A percentile compares a stretch with the other conserved stretches of the same genome.
Evolutionary conservation across 1,140 invertebrate genomes (phyloP).

Genomic region (Anagrus nilaparvatae): DNA sequence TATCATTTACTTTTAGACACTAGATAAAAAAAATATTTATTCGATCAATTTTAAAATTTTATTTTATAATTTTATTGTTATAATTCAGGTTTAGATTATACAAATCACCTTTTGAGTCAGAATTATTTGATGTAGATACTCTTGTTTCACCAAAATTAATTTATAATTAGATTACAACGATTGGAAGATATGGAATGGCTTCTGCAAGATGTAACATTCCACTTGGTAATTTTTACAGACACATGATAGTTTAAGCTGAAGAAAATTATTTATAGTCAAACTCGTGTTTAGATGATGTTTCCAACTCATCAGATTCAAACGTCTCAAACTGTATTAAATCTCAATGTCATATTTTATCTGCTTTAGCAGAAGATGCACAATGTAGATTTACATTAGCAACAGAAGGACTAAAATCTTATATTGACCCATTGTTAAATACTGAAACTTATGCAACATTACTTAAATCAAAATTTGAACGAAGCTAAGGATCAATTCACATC

Average conservation of each 20-base stretch:
- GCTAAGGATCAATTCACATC: constrained; percentile 49
- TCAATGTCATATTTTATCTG: constrained; percentile 45
- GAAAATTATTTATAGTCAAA: constrained; percentile 47
- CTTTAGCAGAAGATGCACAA: constrained; percentile 66
- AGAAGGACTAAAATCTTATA: constrained; percentile 62
- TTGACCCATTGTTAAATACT: constrained; percentile 61
- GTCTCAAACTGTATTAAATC: constrained; percentile 40
- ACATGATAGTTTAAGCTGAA: constrained; percentile 64
- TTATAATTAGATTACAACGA: constrained; percentile 68
- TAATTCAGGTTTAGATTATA: constrained; percentile 69
- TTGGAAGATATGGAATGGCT: constrained; percentile 81
- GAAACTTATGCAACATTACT: constrained; percentile 67
- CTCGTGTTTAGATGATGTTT: constrained; percentile 25
- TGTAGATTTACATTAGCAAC: constrained; percentile 72
- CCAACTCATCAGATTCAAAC: constrained; percentile 30
- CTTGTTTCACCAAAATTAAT: constrained; percentile 53
- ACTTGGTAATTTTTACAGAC: constrained; percentile 81
- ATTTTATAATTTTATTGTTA: constrained; percentile 2
- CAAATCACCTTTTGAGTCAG: constrained; percentile 75
- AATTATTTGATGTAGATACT: constrained; percentile 76
- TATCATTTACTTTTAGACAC: constrained; percentile 70
- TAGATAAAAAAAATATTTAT: constrained; percentile 49
- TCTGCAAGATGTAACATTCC: constrained; percentile 80
- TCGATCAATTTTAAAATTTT: not conserved
- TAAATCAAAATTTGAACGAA: constrained; percentile 45